Conservation (phyloP, 1,140 invertebrate genomes). For the Drosophila fuyamai region DNA sequence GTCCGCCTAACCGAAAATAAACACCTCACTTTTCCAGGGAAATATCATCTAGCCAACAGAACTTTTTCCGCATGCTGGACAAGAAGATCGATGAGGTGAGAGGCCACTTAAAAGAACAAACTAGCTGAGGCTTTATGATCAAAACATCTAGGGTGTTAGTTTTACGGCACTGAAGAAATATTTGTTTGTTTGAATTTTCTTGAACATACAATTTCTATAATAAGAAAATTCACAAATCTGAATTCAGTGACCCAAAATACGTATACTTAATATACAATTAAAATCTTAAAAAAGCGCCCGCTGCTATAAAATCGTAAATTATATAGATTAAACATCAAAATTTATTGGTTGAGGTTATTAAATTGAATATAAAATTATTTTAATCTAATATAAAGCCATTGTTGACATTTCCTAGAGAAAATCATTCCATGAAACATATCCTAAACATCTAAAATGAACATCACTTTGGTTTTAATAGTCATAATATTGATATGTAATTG, state of each 20-base stretch:
- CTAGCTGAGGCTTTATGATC: background rate
- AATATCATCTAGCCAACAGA: constrained; percentile 93
- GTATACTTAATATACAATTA: background rate
- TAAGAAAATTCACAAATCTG: background rate
- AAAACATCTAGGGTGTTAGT: background rate
- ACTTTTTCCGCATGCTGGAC: constrained; percentile 96
- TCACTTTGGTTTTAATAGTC: background rate
- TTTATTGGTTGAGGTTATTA: background rate
- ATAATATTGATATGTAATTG: constrained; percentile 1
- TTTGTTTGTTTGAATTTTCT: background rate
- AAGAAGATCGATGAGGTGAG: constrained; percentile 95
- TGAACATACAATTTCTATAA: background rate
- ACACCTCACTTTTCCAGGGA: constrained; percentile 88
- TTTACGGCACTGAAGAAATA: background rate
- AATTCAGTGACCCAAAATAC: constrained; percentile 4
- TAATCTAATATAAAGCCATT: background rate
- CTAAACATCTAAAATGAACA: background rate
- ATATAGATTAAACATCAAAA: background rate
- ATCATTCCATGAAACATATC: background rate
- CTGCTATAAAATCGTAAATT: background rate
- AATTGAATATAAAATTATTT: background rate
- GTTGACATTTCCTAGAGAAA: background rate
- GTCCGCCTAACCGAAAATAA: constrained; percentile 24
- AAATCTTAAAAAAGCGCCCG: background rate
- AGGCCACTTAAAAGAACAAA: background rate